Evolutionary conservation across 2,797 vertebrate genomes (phyloP), one percentile per base, ranked within the genome.

Genomic region (Lithobates sylvaticus): DNA sequence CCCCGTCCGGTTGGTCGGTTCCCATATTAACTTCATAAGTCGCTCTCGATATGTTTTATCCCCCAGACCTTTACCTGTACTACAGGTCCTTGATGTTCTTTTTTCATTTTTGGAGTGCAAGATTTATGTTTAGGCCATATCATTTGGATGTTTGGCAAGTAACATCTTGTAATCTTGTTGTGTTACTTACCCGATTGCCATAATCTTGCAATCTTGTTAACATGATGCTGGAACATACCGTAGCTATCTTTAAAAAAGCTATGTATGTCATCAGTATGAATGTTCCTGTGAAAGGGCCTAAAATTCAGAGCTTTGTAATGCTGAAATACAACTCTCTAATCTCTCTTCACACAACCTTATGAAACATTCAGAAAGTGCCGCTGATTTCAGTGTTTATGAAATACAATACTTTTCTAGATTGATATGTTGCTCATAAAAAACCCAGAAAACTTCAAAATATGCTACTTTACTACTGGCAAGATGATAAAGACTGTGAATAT

Each of bases 371-470:
- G n/a, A 67, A 67, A 27, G 65, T 67, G 65, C 65, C 26, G 12
- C 61, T 65, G 61, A 65, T 26, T 65, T 65, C n/a, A n/a, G 16
- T 27, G 26, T 67, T 67, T 67, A 67, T 67, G 65, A 67, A 67
- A 67, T 65, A 65, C n/a, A 26, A 65, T 65, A n/a, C 61, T 26
- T 26, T 8, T 65, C 61, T 26, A 65, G 61, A 65, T 65, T 65
- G 61, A 65, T 65, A 65, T n/a, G n/a, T 65, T 65, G 61, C n/a
- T 65, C n/a, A n/a, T n/a, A 7, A 26, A 65, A 10, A 9, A 26
- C 21, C 23, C 21, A 23, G 23, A 23, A 61, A n/a, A 21, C 58
- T 61, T 61, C 58, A 61, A 61, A 61, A 61, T 61, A n/a, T 61
- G 58, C 58, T n/a, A 21, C 44, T 13, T 39, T 39, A 39, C 39